Evolutionary conservation across 2,113 vertebrate species (phyloP).

Genomic region (Diadophis punctatus): DNA sequence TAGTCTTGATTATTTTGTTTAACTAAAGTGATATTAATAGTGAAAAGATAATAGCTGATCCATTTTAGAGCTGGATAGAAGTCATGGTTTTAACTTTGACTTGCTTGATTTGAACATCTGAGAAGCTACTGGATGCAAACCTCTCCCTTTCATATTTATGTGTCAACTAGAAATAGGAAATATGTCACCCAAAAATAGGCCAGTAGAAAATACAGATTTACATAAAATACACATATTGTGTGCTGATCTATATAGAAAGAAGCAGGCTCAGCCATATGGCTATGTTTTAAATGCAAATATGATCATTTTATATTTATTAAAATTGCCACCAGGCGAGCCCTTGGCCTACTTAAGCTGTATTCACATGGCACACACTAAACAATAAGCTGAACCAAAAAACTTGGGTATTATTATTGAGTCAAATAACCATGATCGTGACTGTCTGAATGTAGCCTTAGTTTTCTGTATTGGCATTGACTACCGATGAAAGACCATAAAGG

Average conservation of each 20-base stretch:
- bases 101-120: not conserved
- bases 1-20: not conserved
- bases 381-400: not conserved
- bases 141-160: not conserved
- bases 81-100: not conserved
- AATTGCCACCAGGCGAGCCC: not conserved
- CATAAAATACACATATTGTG: not conserved
- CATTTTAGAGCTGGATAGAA: not conserved
- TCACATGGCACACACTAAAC: not conserved
- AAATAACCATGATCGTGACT: too few species aligned
- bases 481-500: not conserved
- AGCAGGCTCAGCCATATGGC: not conserved
- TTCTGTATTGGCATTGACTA: not conserved
- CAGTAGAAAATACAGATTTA: not conserved
- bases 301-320: not conserved
- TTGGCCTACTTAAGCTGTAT: not conserved
- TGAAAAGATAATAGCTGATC: not conserved
- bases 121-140: not conserved
- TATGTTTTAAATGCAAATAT: not conserved
- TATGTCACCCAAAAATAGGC: not conserved
- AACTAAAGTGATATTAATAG: not conserved
- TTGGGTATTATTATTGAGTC: too few species aligned
- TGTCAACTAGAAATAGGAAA: not conserved
- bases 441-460: not conserved
- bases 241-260: not conserved